Evolutionary conservation across 2,797 vertebrate species (phyloP), one percentile per base, ranked within the genome.

Genomic region (Amblyraja radiata): DNA sequence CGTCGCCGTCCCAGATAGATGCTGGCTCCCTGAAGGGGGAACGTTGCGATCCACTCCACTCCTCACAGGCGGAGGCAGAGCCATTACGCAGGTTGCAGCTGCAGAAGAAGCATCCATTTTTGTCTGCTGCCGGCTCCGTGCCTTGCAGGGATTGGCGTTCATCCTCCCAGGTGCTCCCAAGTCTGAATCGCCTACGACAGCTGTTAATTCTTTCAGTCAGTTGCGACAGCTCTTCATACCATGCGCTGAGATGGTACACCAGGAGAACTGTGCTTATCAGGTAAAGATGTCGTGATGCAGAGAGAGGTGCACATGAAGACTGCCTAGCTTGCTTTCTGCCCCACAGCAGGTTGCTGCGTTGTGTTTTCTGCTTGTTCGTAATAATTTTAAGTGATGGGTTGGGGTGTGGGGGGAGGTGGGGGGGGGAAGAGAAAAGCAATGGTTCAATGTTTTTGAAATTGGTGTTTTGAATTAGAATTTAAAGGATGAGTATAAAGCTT

Each of bases 211-310:
- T 61, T 93, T 94, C 93, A 93, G 61, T 94, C 94, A 94, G 93
- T 94, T 93, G 94, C 94, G 93, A 94, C 94, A 86, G 95, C 94
- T 94, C 94, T 95, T 95, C 97, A 95, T 97, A 98, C 97, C 97
- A 99, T 98, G 97, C 97, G 95, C 96, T 97, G 97, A 98, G 97
- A 98, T 99, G 98, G 98, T 99, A 93, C 98, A 98, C 95, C 98
- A 99, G 97, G 98, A 99, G 94, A 98, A 97, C 96, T 98, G 97
- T 95, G 96, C 98, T 93, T 98, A 99, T 95, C 97, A 99, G 98
- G 98, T 99, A 97, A 94, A 95, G 61, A 93, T 83, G 94, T 93
- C 93, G 93, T 93, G 71, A 18, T 1, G 71, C 80, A 93, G 93
- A 93, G 90, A 91, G 78, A 94, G 95, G 95, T 81, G 32, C 74